phyloP scores from a whole-genome alignment of 2,797 vertebrate genomes.

The Rallus crepitans region DNA sequence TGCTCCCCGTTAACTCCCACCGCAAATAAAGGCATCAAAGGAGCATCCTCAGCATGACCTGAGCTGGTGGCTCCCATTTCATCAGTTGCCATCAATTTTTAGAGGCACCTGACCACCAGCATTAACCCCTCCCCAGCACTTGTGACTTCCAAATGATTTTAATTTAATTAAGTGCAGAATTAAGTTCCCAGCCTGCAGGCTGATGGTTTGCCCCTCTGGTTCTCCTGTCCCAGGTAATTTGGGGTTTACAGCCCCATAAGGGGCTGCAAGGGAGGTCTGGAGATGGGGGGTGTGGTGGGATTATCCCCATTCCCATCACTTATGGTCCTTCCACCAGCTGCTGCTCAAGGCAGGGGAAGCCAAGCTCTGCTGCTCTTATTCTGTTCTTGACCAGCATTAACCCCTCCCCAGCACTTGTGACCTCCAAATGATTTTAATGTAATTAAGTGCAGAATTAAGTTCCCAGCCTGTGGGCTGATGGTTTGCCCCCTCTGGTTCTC shows the following conservation, averaged over 20 bases:
- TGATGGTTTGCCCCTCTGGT: background rate
- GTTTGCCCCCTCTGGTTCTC: no score
- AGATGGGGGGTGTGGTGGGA: background rate
- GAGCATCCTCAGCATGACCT: background rate
- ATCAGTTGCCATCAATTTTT: background rate
- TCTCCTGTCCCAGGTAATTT: background rate
- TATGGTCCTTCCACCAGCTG: no score
- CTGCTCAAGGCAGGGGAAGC: no score
- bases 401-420: no score
- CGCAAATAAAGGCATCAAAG: background rate
- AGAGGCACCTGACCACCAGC: background rate
- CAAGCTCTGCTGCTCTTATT: no score
- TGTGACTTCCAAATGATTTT: background rate
- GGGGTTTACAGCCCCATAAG: background rate
- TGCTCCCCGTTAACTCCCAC: background rate
- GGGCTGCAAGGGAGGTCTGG: background rate
- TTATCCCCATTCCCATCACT: background rate
- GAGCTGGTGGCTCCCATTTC: background rate
- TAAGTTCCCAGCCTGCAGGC: accelerated
- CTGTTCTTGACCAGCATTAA: background rate
- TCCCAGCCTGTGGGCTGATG: no score
- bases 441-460: no score
- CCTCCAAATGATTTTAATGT: no score
- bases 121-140: background rate
- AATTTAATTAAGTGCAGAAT: background rate